These are phyloP conservation scores for Teleogryllus occipitalis DNA, from an alignment of 1,140 invertebrate species.

Conservation along the genomic window DNA sequence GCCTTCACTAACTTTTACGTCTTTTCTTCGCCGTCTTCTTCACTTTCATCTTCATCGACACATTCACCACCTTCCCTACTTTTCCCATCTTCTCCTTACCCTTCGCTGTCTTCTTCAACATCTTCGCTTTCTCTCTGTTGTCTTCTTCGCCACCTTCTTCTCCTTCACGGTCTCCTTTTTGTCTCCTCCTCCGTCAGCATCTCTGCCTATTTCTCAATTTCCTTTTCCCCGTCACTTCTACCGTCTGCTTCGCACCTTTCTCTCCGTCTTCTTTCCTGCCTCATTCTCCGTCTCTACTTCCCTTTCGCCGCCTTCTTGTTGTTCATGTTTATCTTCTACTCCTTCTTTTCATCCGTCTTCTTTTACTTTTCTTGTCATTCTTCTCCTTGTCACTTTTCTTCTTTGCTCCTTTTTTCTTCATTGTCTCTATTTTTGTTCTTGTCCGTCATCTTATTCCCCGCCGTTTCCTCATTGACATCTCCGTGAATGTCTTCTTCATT, in stretches of 20 bases:
- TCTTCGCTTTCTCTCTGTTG: constrained; percentile 17
- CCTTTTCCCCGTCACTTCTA: not conserved
- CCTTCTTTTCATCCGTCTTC: not conserved
- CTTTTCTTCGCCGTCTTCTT: constrained; percentile 10
- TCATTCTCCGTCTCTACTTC: not conserved
- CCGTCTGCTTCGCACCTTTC: not conserved
- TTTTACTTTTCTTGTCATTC: not conserved
- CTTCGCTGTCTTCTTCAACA: not conserved
- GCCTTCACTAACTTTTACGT: too few species aligned
- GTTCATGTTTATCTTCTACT: not conserved
- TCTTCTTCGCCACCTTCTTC: not conserved
- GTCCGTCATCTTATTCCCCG: not conserved
- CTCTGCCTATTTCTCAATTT: constrained; percentile 5
- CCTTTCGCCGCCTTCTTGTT: not conserved
- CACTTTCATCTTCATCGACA: not conserved
- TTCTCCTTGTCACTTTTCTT: not conserved
- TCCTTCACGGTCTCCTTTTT: not conserved
- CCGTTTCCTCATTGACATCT: not conserved
- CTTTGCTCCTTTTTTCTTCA: not conserved
- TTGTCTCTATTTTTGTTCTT: not conserved
- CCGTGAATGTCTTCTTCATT: not conserved
- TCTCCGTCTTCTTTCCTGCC: not conserved
- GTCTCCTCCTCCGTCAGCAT: constrained; percentile 11
- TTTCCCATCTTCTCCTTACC: not conserved
- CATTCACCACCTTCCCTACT: constrained; percentile 7